These are phyloP conservation scores for Sphenopsis melanotis DNA, from an alignment of 2,797 vertebrate genomes.

Conservation along the genomic window DNA sequence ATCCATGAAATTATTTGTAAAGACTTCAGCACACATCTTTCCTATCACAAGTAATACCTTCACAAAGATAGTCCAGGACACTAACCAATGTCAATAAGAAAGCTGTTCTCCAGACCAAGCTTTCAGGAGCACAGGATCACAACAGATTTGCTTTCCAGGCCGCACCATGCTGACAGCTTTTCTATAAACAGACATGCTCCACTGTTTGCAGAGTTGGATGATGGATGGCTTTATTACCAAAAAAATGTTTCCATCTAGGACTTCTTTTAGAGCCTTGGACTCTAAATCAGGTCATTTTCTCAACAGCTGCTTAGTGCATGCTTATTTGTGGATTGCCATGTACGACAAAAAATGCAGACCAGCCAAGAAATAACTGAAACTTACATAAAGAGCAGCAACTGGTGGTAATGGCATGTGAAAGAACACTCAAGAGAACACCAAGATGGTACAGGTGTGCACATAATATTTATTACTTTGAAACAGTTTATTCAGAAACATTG, in stretches of 20 bases:
- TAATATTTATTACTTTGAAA: background rate
- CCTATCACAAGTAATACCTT: background rate
- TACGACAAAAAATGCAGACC: accelerated
- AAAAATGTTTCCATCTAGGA: background rate
- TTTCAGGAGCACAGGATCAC: background rate
- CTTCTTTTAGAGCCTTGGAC: background rate
- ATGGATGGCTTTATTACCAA: background rate
- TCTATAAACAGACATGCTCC: background rate
- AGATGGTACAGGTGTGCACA: background rate
- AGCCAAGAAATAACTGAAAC: background rate
- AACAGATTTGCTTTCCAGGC: background rate
- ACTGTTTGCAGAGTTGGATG: background rate
- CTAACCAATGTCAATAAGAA: background rate
- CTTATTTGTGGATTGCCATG: background rate
- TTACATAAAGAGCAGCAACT: background rate
- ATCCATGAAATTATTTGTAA: background rate
- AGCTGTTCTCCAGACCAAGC: background rate
- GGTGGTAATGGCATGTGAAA: background rate
- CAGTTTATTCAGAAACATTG: background rate
- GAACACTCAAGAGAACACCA: background rate
- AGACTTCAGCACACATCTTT: background rate
- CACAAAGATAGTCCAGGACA: background rate
- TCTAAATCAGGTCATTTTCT: background rate
- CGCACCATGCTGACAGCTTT: background rate
- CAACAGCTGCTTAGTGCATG: background rate